A percentile compares a stretch with the other conserved stretches of the same genome.
phyloP scores from a whole-genome alignment of 2,797 vertebrate genomes.

The Xerus rutilus region DNA sequence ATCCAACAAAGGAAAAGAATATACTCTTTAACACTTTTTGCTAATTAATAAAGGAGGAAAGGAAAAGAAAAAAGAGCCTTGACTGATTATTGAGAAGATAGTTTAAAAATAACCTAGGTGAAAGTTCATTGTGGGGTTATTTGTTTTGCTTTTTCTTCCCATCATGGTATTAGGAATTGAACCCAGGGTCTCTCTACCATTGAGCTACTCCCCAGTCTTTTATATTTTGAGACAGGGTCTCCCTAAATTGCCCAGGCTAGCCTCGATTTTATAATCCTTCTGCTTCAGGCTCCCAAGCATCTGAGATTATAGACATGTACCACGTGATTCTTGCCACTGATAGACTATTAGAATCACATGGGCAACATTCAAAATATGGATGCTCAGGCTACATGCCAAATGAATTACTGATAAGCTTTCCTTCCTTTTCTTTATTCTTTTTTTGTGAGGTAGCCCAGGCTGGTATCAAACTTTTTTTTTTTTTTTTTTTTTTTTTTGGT shows the following conservation, averaged over 20 bases:
- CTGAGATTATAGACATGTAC: too few species aligned
- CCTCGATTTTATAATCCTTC: too few species aligned
- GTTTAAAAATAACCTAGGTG: conserved; percentile 23
- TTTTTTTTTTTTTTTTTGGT: too few species aligned
- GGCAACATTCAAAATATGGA: not conserved
- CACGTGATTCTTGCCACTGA: not conserved
- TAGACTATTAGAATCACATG: not conserved
- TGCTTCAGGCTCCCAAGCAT: too few species aligned
- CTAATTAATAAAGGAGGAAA: conserved; percentile 24
- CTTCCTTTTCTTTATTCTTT: too few species aligned
- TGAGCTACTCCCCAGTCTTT: not conserved
- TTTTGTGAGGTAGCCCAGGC: too few species aligned
- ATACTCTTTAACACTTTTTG: not conserved
- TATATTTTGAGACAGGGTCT: too few species aligned
- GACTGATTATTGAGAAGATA: not conserved
- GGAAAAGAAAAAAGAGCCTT: not conserved
- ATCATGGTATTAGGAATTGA: not conserved
- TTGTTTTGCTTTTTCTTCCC: too few species aligned
- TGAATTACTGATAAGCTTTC: not conserved
- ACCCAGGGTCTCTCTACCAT: not conserved
- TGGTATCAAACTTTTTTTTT: too few species aligned
- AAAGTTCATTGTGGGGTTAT: not conserved
- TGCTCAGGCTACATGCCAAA: not conserved
- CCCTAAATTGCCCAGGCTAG: too few species aligned
- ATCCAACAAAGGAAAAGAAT: not conserved